phyloP scores from a whole-genome alignment of 1,140 invertebrate species.

The Sycobia sp. region DNA sequence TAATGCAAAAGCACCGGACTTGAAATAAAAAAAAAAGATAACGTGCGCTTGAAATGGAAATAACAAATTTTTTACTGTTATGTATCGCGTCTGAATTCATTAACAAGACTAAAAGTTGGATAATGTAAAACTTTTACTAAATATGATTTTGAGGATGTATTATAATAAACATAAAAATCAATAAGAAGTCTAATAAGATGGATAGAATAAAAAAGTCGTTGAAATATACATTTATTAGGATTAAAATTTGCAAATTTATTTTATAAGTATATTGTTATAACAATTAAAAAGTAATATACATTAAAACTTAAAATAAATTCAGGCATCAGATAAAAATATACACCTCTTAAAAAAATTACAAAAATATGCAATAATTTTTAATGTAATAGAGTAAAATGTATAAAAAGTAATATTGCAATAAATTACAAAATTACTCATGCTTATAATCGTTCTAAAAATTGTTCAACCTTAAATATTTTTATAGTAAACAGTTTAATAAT shows the following conservation, averaged over 20 bases:
- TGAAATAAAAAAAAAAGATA: too few relatives aligned
- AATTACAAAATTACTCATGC: not conserved
- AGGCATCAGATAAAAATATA: slow-evolving; percentile 16
- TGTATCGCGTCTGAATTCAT: too few relatives aligned
- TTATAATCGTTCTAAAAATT: not conserved
- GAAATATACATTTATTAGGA: slow-evolving; percentile 11
- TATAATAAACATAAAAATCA: too few relatives aligned
- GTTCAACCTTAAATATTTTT: slow-evolving; percentile 4
- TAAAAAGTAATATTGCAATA: not conserved
- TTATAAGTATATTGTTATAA: not conserved
- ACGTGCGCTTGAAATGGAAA: too few relatives aligned
- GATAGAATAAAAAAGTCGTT: not conserved
- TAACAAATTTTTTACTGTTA: too few relatives aligned
- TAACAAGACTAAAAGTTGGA: too few relatives aligned
- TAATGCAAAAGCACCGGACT: too few relatives aligned
- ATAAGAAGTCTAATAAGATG: too few relatives aligned
- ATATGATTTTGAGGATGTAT: too few relatives aligned
- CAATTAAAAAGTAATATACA: slow-evolving; percentile 9
- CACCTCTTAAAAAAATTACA: slow-evolving; percentile 18
- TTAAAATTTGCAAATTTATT: slow-evolving; percentile 15
- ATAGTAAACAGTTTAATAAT: not conserved
- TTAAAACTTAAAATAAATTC: slow-evolving; percentile 13
- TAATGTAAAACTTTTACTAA: too few relatives aligned
- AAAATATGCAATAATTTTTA: not conserved
- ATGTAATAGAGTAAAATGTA: not conserved